Base-by-base conservation (phyloP, 2,888 invertebrate genomes). In the Pyrrhosoma nymphula region DNA sequence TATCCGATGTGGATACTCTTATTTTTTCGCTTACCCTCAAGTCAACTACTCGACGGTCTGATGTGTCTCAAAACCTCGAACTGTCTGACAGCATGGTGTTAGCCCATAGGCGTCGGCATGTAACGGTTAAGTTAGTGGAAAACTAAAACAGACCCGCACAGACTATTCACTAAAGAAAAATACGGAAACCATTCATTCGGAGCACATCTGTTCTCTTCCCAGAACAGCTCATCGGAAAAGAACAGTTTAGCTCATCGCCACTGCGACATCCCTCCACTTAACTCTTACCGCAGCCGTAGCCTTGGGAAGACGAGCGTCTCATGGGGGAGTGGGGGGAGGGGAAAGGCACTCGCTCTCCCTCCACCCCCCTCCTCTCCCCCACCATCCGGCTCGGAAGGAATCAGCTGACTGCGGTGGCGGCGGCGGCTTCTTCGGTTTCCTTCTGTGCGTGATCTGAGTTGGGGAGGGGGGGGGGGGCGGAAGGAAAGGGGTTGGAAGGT, bases 321-420 rank as follows among this genome's bases (percentile, higher is more conserved):
- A 2, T 47, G 47, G 88, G 88, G 6, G 35, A 16, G 39, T 47
- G 47, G n/a, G 23, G 89, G 89, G 16, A n/a, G n/a, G 88, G 14
- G 16, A 20, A 26, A 26, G 30, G 55, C 26, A 12, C 88, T 16
- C 23, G 18, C 18, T 96, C 96, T 97, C 97, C 97, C 97, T 96
- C 95, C 95, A 95, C 97, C 97, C 97, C 97, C 97, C 97, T 97
- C 96, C 96, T 96, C 96, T 96, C 97, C 97, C 97, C 97, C 97
- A 97, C 97, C 96, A 96, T 95, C 95, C 95, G 96, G 97, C 96
- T 96, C 97, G 97, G 97, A 97, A 97, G 96, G 97, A 97, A 96
- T 96, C 96, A 96, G 90, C 90, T 63, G 89, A 75, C 82, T 95
- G 55, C 20, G 47, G 69, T 56, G 88, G 60, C 60, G 60, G 39